These are phyloP conservation scores for Naso thynnoides DNA, from an alignment of 2,797 vertebrate species.

Conservation along the genomic window DNA sequence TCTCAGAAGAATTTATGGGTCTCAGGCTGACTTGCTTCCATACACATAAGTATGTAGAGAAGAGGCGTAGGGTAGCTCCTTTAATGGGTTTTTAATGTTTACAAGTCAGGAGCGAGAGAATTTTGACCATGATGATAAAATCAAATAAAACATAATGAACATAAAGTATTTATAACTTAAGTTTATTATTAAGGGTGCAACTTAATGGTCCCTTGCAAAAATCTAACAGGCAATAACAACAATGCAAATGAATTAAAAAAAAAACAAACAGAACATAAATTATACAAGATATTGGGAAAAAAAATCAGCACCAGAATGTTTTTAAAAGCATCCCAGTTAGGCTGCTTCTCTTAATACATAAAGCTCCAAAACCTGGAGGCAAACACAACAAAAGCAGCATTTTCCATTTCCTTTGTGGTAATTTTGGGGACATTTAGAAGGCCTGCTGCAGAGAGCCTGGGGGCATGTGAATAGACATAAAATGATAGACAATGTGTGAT, in stretches of 20 bases:
- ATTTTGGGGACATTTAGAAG: conserved; percentile 56
- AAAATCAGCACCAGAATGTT: not conserved
- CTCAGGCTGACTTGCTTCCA: too few species aligned
- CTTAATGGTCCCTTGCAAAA: too few species aligned
- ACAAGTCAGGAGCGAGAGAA: too few species aligned
- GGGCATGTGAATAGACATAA: conserved; percentile 50
- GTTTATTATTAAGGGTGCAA: not conserved
- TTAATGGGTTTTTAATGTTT: too few species aligned
- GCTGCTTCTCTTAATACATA: conserved; percentile 17
- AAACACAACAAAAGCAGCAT: conserved; percentile 48
- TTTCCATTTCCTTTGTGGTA: conserved; percentile 58
- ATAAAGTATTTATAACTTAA: not conserved
- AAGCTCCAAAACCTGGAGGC: conserved; percentile 28
- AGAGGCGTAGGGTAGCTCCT: too few species aligned
- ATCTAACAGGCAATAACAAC: not conserved
- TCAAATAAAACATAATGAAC: not conserved
- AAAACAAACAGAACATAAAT: not conserved
- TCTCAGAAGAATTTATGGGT: too few species aligned
- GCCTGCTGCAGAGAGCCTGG: conserved; percentile 41
- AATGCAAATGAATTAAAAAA: not conserved
- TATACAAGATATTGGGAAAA: not conserved
- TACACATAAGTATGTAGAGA: too few species aligned
- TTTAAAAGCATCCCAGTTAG: conserved; percentile 18
- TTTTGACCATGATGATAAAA: too few species aligned
- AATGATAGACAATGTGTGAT: conserved; percentile 57